Percentiles rank a stretch among this genome's conserved stretches.
Conservation (phyloP, 1,140 invertebrate species). For the Sycobia sp. region DNA sequence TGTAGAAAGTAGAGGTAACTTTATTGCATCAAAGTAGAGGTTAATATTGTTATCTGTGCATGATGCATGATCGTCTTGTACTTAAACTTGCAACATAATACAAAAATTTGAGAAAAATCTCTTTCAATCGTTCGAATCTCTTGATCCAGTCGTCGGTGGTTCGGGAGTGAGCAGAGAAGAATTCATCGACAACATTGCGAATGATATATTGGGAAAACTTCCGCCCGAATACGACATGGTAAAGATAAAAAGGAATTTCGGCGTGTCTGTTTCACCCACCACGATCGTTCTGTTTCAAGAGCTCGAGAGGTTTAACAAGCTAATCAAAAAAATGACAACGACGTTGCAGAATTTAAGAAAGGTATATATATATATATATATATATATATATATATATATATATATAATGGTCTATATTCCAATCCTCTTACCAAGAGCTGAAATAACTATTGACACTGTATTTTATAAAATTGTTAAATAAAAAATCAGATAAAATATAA, state of each 20-base stretch:
- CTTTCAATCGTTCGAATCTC: no score
- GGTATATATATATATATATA: conserved; percentile 58
- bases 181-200: conserved; percentile 79
- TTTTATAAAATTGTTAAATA: no score
- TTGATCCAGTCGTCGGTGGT: conserved; percentile 17
- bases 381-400: no score
- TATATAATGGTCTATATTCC: no score
- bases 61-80: no score
- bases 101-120: no score
- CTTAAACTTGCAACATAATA: no score
- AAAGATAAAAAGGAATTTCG: conserved; percentile 77
- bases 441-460: no score
- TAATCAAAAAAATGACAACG: conserved; percentile 74
- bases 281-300: conserved; percentile 88
- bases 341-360: conserved; percentile 76
- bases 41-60: no score
- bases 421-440: no score
- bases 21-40: no score
- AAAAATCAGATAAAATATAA: conserved; percentile 25
- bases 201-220: conserved; percentile 76
- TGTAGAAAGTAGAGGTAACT: conserved; percentile 3
- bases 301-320: conserved; percentile 82
- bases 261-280: conserved; percentile 77
- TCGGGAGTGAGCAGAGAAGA: conserved; percentile 76
- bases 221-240: conserved; percentile 77